Percentiles rank a stretch among this genome's conserved stretches.
These are phyloP conservation scores for Synergus laeviventris DNA, from an alignment of 2,888 invertebrate genomes.

Conservation along the genomic window DNA sequence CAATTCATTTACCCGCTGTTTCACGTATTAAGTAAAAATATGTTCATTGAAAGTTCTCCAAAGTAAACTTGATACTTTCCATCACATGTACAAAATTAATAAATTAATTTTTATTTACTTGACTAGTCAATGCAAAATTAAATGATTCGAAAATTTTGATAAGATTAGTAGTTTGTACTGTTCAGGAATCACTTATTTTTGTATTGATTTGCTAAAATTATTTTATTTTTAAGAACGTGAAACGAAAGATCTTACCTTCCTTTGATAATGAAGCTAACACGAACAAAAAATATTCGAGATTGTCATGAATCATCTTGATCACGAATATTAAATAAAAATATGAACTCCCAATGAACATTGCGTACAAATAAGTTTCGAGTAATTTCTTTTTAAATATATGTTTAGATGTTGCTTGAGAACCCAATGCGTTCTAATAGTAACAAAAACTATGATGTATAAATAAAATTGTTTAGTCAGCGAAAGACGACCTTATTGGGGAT, in stretches of 20 bases:
- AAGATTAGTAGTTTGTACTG: not conserved
- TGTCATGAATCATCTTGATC: slow-evolving; percentile 25
- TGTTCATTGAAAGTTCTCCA: slow-evolving; percentile 17
- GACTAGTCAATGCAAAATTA: not conserved
- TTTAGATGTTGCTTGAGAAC: not conserved
- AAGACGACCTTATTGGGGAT: slow-evolving; percentile 2
- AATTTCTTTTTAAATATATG: not conserved
- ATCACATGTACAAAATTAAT: not conserved
- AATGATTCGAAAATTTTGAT: not conserved
- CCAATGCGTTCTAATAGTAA: slow-evolving; percentile 3
- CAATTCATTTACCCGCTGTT: not conserved
- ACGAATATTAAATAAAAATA: not conserved
- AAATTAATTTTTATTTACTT: not conserved
- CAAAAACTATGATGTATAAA: slow-evolving; percentile 23
- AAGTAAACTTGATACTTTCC: not conserved
- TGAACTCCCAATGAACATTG: slow-evolving; percentile 16
- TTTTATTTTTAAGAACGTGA: not conserved
- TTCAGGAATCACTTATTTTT: not conserved
- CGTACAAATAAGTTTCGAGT: not conserved
- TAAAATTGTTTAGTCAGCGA: not conserved
- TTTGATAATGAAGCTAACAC: not conserved
- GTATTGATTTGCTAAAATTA: not conserved
- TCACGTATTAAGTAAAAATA: not conserved
- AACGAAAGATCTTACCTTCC: not conserved
- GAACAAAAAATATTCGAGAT: not conserved